A percentile compares a stretch with the other conserved stretches of the same genome.
Evolutionary conservation across 2,113 vertebrate species (phyloP).

Genomic region (Hypocryptadius cinnamomeus): DNA sequence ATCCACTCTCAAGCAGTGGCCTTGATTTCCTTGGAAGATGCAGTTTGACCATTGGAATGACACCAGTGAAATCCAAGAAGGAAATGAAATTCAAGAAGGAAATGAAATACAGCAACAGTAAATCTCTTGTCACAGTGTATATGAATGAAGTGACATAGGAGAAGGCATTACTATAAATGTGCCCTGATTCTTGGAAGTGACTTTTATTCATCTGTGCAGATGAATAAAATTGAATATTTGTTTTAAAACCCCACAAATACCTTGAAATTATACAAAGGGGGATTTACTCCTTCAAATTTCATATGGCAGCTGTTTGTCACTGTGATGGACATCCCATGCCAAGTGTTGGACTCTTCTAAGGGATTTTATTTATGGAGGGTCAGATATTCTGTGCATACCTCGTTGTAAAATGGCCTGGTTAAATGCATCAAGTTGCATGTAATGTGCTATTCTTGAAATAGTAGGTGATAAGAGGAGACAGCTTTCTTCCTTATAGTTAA

Average conservation of each 20-base stretch:
- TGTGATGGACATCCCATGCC: not conserved
- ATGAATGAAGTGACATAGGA: not conserved
- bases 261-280: not conserved
- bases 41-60: not conserved
- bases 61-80: not conserved
- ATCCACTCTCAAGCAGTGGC: not conserved
- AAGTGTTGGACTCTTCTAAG: not conserved
- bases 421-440: not conserved
- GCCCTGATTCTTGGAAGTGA: not conserved
- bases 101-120: not conserved
- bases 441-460: not conserved
- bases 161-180: not conserved
- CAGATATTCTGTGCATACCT: not conserved
- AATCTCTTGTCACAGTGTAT: not conserved
- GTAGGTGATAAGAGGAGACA: not conserved
- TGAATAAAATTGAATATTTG: not conserved
- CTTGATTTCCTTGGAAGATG: not conserved
- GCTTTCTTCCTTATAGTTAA: not conserved
- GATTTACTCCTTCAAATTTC: not conserved
- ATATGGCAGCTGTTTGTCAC: not conserved
- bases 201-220: not conserved
- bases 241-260: not conserved
- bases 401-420: not conserved
- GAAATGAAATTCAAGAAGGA: constrained; percentile 10
- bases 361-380: not conserved